Conservation (phyloP, 64 coral and sea anemone genomes). For the Platygyra sinensis region DNA sequence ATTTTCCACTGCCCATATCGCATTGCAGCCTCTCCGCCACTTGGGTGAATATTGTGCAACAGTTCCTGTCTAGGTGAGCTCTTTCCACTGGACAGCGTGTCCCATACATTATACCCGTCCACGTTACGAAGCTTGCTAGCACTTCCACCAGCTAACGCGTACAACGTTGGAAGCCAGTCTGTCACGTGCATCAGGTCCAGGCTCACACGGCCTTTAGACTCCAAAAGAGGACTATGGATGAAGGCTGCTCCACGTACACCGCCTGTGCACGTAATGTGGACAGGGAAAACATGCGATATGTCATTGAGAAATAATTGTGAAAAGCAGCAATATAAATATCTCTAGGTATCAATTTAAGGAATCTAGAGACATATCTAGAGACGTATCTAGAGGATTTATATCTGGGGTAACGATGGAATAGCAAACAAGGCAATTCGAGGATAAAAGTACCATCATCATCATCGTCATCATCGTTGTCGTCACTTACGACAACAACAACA, state of each 20-base stretch:
- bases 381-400: too few relatives aligned
- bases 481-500: too few relatives aligned
- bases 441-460: too few relatives aligned
- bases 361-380: too few relatives aligned
- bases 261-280: not conserved
- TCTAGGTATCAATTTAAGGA: too few relatives aligned
- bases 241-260: conserved; percentile 78
- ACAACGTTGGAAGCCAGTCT: conserved; percentile 79
- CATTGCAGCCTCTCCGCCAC: conserved; percentile 12
- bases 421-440: too few relatives aligned
- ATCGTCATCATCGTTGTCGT: too few relatives aligned
- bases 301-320: too few relatives aligned
- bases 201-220: conserved; percentile 70
- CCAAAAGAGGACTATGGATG: conserved; percentile 68
- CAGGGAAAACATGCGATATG: too few relatives aligned
- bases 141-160: conserved; percentile 55
- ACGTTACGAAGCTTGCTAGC: conserved; percentile 49
- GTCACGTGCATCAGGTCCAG: conserved; percentile 74
- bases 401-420: too few relatives aligned
- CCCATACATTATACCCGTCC: conserved; percentile 45
- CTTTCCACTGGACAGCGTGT: not conserved
- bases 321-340: too few relatives aligned
- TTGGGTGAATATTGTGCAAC: not conserved
- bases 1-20: conserved; percentile 17
- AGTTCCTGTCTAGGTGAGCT: not conserved